phyloP scores from a whole-genome alignment of 2,888 invertebrate genomes.

The Opisthograptis luteolata region DNA sequence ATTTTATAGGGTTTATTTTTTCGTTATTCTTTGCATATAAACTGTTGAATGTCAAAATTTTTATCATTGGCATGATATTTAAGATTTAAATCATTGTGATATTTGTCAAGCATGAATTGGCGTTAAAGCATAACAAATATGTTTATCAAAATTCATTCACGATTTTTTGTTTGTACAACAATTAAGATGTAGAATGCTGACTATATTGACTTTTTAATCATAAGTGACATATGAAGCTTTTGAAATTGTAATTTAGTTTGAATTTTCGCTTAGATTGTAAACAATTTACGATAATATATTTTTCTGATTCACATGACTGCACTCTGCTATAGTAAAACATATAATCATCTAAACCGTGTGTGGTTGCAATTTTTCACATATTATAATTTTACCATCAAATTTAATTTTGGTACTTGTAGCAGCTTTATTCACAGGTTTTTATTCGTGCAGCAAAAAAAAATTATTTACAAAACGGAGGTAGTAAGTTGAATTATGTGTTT shows the following conservation, averaged over 20 bases:
- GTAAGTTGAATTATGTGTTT: conserved; percentile 33
- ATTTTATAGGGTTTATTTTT: too few relatives aligned
- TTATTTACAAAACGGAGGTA: not conserved
- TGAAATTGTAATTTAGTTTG: too few relatives aligned
- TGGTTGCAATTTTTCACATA: not conserved
- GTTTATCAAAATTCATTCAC: conserved; percentile 5
- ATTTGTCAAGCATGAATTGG: conserved; percentile 27
- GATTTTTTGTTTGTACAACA: not conserved
- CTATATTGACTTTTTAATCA: not conserved
- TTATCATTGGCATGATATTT: conserved; percentile 31
- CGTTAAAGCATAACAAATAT: not conserved
- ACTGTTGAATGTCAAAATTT: conserved; percentile 8
- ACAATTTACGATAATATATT: too few relatives aligned
- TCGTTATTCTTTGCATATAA: conserved; percentile 33
- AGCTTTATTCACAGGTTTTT: conserved; percentile 16
- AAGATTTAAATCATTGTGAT: conserved; percentile 12
- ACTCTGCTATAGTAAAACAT: too few relatives aligned
- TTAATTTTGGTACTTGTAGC: conserved; percentile 15
- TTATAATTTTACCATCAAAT: conserved; percentile 1
- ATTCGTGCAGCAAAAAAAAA: not conserved
- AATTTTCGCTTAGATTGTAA: too few relatives aligned
- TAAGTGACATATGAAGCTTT: not conserved
- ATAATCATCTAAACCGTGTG: too few relatives aligned
- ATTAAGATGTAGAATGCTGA: not conserved
- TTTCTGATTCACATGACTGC: too few relatives aligned